phyloP scores from a whole-genome alignment of 1,140 invertebrate genomes.

The Portunus trituberculatus region DNA sequence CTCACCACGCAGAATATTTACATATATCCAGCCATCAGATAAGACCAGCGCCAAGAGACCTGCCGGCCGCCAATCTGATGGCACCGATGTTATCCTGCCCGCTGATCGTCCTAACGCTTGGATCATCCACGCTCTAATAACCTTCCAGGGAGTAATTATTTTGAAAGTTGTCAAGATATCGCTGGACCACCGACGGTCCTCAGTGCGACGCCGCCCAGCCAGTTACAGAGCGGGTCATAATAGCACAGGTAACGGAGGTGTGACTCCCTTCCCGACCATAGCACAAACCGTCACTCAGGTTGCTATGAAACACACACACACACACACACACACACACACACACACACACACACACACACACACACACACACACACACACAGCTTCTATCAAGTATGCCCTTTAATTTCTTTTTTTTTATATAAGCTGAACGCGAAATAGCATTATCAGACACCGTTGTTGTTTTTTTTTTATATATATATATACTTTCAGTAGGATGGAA shows the following conservation, averaged over 20 bases:
- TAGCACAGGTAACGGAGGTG: neutral
- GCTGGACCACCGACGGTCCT: neutral
- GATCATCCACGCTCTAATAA: slow-evolving; percentile 21
- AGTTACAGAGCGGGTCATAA: neutral
- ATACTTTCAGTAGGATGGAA: no score
- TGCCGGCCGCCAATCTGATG: neutral
- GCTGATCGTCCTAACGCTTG: neutral
- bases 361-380: neutral
- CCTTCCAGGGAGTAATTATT: neutral
- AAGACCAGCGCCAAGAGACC: neutral
- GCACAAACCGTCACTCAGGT: no score
- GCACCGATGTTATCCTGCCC: neutral
- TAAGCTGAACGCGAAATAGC: no score
- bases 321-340: neutral
- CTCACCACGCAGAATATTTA: neutral
- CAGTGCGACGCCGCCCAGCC: neutral
- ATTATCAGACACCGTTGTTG: no score
- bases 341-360: slow-evolving; percentile 20
- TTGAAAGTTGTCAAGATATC: slow-evolving; percentile 1
- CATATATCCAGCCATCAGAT: neutral
- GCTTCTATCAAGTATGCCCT: neutral
- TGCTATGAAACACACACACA: neutral
- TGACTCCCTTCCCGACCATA: neutral
- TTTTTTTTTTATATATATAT: no score
- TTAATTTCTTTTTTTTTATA: no score